A percentile compares a stretch with the other conserved stretches of the same genome.
phyloP scores from a whole-genome alignment of 30 jellyfish, hydroid and myxozoan species.

The Aurelia coerulea region DNA sequence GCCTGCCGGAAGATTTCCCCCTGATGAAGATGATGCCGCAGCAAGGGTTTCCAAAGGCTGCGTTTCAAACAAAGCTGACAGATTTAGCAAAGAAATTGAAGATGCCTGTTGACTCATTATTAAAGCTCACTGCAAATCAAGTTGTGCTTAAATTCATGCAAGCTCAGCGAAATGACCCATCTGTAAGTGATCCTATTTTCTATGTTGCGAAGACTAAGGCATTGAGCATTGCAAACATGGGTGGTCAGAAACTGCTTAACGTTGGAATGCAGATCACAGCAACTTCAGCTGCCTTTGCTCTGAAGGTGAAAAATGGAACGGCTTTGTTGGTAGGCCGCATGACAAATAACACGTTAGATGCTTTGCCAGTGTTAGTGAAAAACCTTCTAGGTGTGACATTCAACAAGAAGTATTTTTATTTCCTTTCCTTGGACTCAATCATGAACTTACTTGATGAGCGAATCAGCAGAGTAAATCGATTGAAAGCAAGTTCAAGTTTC shows the following conservation, averaged over 20 bases:
- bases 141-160: constrained; percentile 1
- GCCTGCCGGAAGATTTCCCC: constrained; percentile 63
- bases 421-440: constrained; percentile 33
- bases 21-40: neutral
- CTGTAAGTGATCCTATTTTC: constrained; percentile 24
- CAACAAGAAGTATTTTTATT: constrained; percentile 29
- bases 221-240: neutral
- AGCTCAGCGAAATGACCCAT: neutral
- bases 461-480: neutral
- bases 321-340: neutral
- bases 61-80: constrained; percentile 3
- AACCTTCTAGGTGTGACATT: neutral
- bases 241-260: constrained; percentile 8
- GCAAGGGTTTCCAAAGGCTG: constrained; percentile 3
- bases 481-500: neutral
- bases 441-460: neutral
- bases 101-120: constrained; percentile 6
- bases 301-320: neutral
- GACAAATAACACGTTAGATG: neutral
- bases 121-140: neutral
- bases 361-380: constrained; percentile 7
- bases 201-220: constrained; percentile 19
- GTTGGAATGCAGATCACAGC: neutral
- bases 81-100: constrained; percentile 29
- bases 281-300: neutral